A percentile compares a stretch with the other conserved stretches of the same genome.
phyloP scores from a whole-genome alignment of 2,113 vertebrate genomes.

The Herpetotheres cachinnans region DNA sequence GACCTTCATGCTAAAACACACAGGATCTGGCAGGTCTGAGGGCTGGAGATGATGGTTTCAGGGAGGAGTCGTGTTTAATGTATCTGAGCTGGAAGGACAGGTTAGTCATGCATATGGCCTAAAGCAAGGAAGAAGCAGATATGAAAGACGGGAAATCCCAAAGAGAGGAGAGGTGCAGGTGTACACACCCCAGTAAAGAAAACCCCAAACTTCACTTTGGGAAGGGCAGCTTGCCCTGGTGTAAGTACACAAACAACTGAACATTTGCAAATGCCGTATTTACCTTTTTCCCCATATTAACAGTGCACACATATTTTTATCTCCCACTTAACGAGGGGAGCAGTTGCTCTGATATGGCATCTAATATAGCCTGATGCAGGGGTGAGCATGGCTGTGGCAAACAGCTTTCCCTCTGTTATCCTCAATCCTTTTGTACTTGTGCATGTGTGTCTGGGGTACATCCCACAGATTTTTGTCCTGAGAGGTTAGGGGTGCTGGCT shows the following conservation, averaged over 20 bases:
- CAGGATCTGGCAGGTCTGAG: not conserved
- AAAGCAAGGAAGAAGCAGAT: constrained; percentile 19
- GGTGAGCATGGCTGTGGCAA: not conserved
- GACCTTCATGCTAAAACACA: not conserved
- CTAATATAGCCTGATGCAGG: not conserved
- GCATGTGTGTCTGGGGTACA: accelerated
- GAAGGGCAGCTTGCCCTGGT: not conserved
- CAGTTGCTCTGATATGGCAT: not conserved
- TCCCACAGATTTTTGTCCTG: not conserved
- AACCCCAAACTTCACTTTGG: not conserved
- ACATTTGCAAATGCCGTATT: accelerated
- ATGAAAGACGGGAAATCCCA: constrained; percentile 40
- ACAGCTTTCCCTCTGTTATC: not conserved
- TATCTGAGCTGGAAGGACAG: constrained; percentile 10
- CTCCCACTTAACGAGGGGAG: not conserved
- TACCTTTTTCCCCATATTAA: not conserved
- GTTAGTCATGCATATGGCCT: constrained; percentile 11
- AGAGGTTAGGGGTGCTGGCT: not conserved
- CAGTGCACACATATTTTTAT: not conserved
- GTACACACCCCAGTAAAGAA: not conserved
- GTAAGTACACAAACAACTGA: not conserved
- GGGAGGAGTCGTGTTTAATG: not conserved
- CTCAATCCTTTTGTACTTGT: not conserved
- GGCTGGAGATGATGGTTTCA: not conserved
- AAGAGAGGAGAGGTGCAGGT: not conserved